A percentile compares a stretch with the other conserved stretches of the same genome.
Conservation (phyloP, 1,140 invertebrate genomes). For the Anoplolepis gracilipes region DNA sequence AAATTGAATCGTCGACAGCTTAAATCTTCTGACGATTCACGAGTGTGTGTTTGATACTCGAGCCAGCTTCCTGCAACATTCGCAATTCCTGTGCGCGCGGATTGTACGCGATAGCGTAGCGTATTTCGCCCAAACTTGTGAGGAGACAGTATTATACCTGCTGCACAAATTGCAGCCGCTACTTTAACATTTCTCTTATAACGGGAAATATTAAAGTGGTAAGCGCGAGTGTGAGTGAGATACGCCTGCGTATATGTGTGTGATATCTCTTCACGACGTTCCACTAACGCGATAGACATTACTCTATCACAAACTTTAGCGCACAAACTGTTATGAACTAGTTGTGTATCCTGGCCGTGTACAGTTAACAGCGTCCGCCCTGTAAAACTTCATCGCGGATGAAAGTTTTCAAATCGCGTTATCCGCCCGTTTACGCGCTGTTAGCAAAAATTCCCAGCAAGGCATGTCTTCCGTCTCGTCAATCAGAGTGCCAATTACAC, state of each 20-base stretch:
- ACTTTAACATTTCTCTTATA: neutral
- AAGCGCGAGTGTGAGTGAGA: constrained; percentile 33
- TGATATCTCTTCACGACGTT: constrained; percentile 20
- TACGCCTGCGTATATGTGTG: constrained; percentile 7
- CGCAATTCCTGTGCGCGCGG: constrained; percentile 6
- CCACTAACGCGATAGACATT: constrained; percentile 34
- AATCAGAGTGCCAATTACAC: constrained; percentile 27
- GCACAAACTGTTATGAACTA: constrained; percentile 63
- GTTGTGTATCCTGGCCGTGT: constrained; percentile 31
- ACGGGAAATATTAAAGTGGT: constrained; percentile 6
- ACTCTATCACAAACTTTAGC: constrained; percentile 29
- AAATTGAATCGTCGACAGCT: neutral
- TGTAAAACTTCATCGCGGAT: neutral
- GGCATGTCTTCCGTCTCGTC: neutral
- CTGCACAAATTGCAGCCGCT: constrained; percentile 10
- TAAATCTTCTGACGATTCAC: neutral
- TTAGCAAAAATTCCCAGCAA: constrained; percentile 13
- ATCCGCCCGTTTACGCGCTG: neutral
- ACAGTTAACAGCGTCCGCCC: neutral
- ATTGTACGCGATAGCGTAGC: constrained; percentile 6
- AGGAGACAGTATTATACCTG: neutral
- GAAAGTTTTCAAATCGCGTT: constrained; percentile 36
- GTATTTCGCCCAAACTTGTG: neutral
- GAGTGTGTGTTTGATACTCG: neutral
- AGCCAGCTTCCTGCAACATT: neutral